Percentiles rank a stretch among this genome's conserved stretches.
Conservation (phyloP, 2,797 vertebrate genomes). For the Pseudochaenichthys georgianus region DNA sequence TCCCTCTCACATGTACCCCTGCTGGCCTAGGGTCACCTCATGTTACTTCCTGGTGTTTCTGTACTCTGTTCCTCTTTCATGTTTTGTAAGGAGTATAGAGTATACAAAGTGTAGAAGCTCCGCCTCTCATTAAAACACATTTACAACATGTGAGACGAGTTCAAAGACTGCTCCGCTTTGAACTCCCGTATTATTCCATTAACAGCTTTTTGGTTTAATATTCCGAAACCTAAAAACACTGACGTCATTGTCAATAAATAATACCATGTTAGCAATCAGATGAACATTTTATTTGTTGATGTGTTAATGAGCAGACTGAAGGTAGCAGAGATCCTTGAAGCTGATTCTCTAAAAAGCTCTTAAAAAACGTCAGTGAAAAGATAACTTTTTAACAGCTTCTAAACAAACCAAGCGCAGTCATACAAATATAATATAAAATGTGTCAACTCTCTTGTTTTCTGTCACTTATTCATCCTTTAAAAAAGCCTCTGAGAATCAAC, state of each 20-base stretch:
- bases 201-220: slow-evolving; percentile 19
- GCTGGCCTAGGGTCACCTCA: slow-evolving; percentile 60
- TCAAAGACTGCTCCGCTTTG: slow-evolving; percentile 21
- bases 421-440: background rate
- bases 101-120: slow-evolving; percentile 28
- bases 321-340: no score
- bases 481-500: slow-evolving; percentile 8
- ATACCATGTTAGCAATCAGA: slow-evolving; percentile 27
- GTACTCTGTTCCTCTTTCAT: slow-evolving; percentile 27
- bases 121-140: slow-evolving; percentile 7
- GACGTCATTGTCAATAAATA: slow-evolving; percentile 17
- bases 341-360: no score
- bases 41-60: slow-evolving; percentile 56
- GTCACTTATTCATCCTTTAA: slow-evolving; percentile 7
- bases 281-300: background rate
- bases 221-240: slow-evolving; percentile 29
- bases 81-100: slow-evolving; percentile 39
- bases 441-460: slow-evolving; percentile 14
- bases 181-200: slow-evolving; percentile 17
- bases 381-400: background rate
- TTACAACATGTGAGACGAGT: slow-evolving; percentile 32
- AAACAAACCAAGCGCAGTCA: slow-evolving; percentile 13
- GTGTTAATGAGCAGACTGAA: slow-evolving; percentile 7
- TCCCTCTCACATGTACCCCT: slow-evolving; percentile 37
- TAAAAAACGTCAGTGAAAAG: no score